These are phyloP conservation scores for Drosophila paulistorum DNA, from an alignment of 1,140 invertebrate species.

Conservation along the genomic window DNA sequence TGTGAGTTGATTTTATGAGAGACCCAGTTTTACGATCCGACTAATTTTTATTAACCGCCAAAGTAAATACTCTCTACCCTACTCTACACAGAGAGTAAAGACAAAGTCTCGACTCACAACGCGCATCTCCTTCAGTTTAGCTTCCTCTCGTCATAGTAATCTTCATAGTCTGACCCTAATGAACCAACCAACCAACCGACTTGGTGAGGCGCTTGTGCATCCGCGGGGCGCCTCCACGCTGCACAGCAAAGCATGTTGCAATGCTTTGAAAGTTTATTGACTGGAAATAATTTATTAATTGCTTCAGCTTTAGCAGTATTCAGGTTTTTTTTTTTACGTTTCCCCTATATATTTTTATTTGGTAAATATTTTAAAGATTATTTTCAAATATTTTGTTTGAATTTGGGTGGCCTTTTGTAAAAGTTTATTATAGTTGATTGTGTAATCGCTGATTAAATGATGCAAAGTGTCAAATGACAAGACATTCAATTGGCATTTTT, in stretches of 20 bases:
- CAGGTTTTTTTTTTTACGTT: conserved; percentile 17
- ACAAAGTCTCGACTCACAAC: background rate
- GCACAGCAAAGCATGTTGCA: conserved; percentile 53
- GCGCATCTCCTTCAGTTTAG: conserved; percentile 3
- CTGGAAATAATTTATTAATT: conserved; percentile 80
- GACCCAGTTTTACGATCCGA: conserved; percentile 64
- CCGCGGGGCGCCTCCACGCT: conserved; percentile 58
- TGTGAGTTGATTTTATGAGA: conserved; percentile 58
- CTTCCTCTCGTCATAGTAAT: conserved; percentile 28
- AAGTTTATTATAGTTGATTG: conserved; percentile 35
- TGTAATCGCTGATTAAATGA: conserved; percentile 53
- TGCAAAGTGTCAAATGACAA: conserved; percentile 47
- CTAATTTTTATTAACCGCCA: conserved; percentile 75
- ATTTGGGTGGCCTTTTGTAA: conserved; percentile 63
- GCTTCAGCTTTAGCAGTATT: conserved; percentile 22
- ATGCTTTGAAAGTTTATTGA: conserved; percentile 66
- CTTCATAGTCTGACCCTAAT: conserved; percentile 61
- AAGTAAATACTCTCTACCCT: conserved; percentile 41
- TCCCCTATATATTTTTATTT: conserved; percentile 13
- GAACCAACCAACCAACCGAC: conserved; percentile 68
- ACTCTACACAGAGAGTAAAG: conserved; percentile 26
- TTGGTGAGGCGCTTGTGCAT: conserved; percentile 67
- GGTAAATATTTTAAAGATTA: conserved; percentile 33
- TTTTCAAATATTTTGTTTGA: conserved; percentile 19
- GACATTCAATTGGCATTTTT: conserved; percentile 32